Base-by-base conservation (phyloP, 2,113 vertebrate species). In the Catharus fuscescens region DNA sequence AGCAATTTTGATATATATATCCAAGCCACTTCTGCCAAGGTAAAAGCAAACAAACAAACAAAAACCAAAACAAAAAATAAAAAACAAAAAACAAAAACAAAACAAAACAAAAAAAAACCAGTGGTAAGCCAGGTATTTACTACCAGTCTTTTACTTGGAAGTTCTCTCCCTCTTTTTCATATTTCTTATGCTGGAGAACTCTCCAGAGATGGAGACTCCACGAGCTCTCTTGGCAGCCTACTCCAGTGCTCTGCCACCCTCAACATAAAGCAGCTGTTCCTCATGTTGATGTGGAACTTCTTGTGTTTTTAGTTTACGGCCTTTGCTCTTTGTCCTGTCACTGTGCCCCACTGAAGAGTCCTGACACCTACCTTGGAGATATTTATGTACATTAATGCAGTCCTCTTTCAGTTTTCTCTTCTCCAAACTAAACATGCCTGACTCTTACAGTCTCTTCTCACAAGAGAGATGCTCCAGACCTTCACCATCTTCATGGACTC, bases 11-110 rank as follows among this genome's bases (percentile, higher is more conserved):
- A 45, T 48, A 67, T 28, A 4, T 52, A 80, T 76, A 79, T 88
- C 10, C 25, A 18, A 86, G 18, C 1, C 24, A 56, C 12, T 64
- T 82, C 48, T 85, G 8, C 7, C 24, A 76, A 12, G 40, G 20
- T 40, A 40, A 54, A n/a, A 8, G 26, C 53, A 44, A 24, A 40
- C 29, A 54, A n/a, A 8, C 18, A 1, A 25, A n/a, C 32, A 32
- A 5, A 42, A 29, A 24, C 1, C n/a, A 52, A 42, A 32, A 0
- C 1, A 34, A 6, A 42, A 26, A 10, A 1, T 18, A 26, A 38
- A 42, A 34, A 4, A 48, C 18, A 25, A 1, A 47, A 38, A 38
- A 38, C 38, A 38, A 38, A 38, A 38, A 38, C 38, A 38, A 38
- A 38, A 38, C 38, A 38, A 38, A 38, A 38, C 38, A 38, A 38